A percentile compares a stretch with the other conserved stretches of the same genome.
Evolutionary conservation across 2,797 vertebrate genomes (phyloP).

Genomic region (Xiphophorus birchmanni): DNA sequence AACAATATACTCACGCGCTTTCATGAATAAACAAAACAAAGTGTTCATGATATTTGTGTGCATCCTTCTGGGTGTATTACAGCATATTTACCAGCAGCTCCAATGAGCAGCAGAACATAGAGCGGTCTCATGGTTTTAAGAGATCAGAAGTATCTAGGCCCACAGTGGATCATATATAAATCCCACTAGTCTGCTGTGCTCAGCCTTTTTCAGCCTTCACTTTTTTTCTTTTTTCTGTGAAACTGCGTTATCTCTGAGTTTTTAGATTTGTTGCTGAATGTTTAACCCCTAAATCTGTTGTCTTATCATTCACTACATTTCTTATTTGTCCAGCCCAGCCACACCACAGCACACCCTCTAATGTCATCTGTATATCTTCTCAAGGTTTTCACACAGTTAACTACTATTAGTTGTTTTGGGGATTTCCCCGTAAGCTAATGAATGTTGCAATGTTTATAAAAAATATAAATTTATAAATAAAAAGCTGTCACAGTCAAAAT

Average conservation of each 20-base stretch:
- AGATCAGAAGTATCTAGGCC: constrained; percentile 56
- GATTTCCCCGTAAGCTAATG: constrained; percentile 31
- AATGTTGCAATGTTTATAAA: not conserved
- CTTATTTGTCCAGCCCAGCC: constrained; percentile 23
- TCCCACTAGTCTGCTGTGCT: constrained; percentile 1
- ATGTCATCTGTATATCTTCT: constrained; percentile 31
- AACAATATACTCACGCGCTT: not conserved
- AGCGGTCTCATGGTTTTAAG: constrained; percentile 67
- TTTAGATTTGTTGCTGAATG: not conserved
- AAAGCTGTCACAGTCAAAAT: not conserved
- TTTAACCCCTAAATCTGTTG: not conserved
- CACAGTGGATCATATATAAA: constrained; percentile 66
- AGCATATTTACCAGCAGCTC: constrained; percentile 75
- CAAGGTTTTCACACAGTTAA: constrained; percentile 50
- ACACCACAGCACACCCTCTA: not conserved
- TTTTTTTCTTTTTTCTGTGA: constrained; percentile 17
- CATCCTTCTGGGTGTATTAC: constrained; percentile 7
- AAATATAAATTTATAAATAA: not conserved
- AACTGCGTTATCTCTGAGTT: constrained; percentile 22
- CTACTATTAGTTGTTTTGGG: constrained; percentile 43
- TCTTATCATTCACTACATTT: constrained; percentile 40
- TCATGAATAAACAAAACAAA: not conserved
- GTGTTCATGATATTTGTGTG: not conserved
- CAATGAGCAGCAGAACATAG: constrained; percentile 72
- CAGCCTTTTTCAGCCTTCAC: not conserved